Evolutionary conservation across 2,888 invertebrate species (phyloP), one percentile per base, ranked within the genome.

Genomic region (Cylindroiulus punctatus): DNA sequence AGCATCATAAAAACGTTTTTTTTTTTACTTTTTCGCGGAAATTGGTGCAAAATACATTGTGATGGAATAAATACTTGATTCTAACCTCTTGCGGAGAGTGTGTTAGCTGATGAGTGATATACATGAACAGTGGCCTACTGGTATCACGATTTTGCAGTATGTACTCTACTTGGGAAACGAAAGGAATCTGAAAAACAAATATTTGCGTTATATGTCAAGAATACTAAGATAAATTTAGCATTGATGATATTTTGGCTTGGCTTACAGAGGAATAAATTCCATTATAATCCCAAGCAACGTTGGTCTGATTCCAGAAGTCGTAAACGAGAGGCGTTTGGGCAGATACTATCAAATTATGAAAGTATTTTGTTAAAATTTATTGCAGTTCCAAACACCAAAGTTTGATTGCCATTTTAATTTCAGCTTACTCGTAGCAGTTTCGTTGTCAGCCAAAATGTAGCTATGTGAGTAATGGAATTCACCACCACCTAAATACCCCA

Each of bases 21-120:
- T n/a, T n/a, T n/a, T n/a, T n/a, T n/a, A n/a, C n/a, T n/a, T n/a
- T n/a, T n/a, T n/a, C n/a, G n/a, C n/a, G n/a, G 36, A 36, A 36
- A 7, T 36, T 2, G 7, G 36, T 47, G 47, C 14, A 17, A 10
- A 47, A 47, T 10, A 14, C 0, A 17, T 47, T 47, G 10, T n/a
- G 52, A 52, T 14, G 1, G 30, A 30, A 76, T 76, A 10, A 76
- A 76, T 14, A 12, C 4, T 14, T 85, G 76, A 7, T 26, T 14
- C 65, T 85, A 81, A 85, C 90, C 90, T 90, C 90, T 12, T 90
- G 88, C 0, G 90, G 90, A 14, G 89, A 89, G 87, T 90, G 90
- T 10, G 90, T 89, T n/a, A 90, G 88, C 88, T 90, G 90, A 87
- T 89, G 90, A 44, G 90, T 89, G 19, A 90, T 87, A 85, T 90